Base-by-base conservation (phyloP, 2,113 vertebrate species). In the Ammodytes dubius region DNA sequence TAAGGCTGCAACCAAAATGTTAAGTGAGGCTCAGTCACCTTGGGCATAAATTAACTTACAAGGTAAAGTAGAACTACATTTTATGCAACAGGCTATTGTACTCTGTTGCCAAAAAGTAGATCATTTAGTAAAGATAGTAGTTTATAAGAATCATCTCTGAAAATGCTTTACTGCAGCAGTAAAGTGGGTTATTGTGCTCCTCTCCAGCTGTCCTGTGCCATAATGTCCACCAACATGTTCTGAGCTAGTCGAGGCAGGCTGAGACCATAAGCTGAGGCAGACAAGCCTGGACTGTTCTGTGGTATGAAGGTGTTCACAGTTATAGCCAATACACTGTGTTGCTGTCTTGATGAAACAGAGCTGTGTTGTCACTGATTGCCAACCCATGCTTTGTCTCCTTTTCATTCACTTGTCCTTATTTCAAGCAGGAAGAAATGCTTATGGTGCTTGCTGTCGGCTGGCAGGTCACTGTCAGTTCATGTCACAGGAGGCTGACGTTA, bases 221-320 rank as follows among this genome's bases (percentile, higher is more conserved):
- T 42, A 1, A 47, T 67, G 71, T 74, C 56, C 13, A 37, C 56
- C 10, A 8, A 50, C 65, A 77, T 42, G 1, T 27, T 60, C 2
- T 3, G 8, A 40, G 74, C 92, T 17, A 92, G 92, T 89, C 27
- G 5, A 59, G 87, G 74, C 93, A 89, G 81, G 93, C 77, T 43
- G 27, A 27, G 27, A 27, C 27, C 27, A 27, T 27, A 27, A 27
- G 27, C 27, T 27, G 45, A 37, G n/a, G 35, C 4, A 43, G 89
- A 85, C 91, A 87, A 77, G 91, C 84, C 52, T 54, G 47, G 80
- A 88, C 89, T 40, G 46, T 59, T 85, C 75, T 77, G 67, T 87
- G 92, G 89, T 86, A 92, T 93, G 90, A 88, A 85, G 87, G 68
- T 69, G 42, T 71, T 73, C 53, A 70, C 17, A 77, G 40, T 27